Base-by-base conservation (phyloP, 2,113 vertebrate species). In the Thamnophis sirtalis region DNA sequence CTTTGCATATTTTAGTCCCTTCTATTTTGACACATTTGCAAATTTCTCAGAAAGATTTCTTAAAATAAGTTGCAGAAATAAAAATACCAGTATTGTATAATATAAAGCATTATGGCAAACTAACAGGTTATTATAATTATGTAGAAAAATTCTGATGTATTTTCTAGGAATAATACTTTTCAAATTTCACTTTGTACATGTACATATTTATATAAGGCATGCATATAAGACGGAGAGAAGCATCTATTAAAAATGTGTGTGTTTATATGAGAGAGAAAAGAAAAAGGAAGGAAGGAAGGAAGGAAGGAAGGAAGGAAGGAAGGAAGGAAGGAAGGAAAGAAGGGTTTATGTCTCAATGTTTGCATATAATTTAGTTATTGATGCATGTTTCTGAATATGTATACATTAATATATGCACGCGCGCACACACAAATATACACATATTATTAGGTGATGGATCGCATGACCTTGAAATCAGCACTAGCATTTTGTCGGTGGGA, bases 401-500 rank as follows among this genome's bases (percentile, higher is more conserved):
- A 60, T 48, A 24, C 94, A 33, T 4, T 3, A 3, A 55, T 21
- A 38, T 33, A 54, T 38, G 15, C 93, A 94, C 95, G 22, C 55
- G 3, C 51, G 2, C 22, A 15, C 43, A 49, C 3, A 33, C 1
- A 10, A 3, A 63, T 11, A 73, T n/a, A 73, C n/a, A 33, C 68
- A 80, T 3, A 38, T 80, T 15, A 19, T 80, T 80, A 80, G 68
- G 17, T 19, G 5, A 38, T 9, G 7, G 8, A 97, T 97, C 94
- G 92, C 94, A 87, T 97, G 96, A 97, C 97, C 97, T 97, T 98
- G 97, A 98, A 98, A 97, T 96, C 90, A 94, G 94, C 90, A 91
- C 95, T 96, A 95, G 95, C 96, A 96, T 97, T 98, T 97, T 96
- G 91, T 95, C 95, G 94, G 94, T 95, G 97, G 93, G 96, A 95